A percentile compares a stretch with the other conserved stretches of the same genome.
These are phyloP conservation scores for Agapornis roseicollis DNA, from an alignment of 2,113 vertebrate species.

Conservation along the genomic window DNA sequence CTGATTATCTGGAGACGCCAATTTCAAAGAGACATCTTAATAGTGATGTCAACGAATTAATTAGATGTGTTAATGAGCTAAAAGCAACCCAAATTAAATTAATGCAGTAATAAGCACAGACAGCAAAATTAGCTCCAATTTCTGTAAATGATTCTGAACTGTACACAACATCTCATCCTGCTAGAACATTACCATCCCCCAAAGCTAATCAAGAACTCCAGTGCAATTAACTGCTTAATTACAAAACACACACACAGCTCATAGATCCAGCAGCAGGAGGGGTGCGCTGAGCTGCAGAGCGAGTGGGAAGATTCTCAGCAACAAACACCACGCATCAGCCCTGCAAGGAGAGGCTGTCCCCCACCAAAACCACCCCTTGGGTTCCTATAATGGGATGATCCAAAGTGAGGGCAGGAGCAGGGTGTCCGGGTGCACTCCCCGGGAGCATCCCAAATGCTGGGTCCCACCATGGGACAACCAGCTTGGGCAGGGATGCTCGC, in stretches of 20 bases:
- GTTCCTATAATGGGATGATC: background rate
- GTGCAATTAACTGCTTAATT: constrained; percentile 99
- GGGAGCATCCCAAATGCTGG: accelerated
- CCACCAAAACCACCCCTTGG: background rate
- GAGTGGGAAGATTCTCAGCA: constrained; percentile 1
- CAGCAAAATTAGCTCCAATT: constrained; percentile 99
- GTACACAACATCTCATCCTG: constrained; percentile 98
- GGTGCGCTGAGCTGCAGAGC: background rate
- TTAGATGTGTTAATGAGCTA: constrained; percentile 99
- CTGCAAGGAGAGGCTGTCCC: background rate
- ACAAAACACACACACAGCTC: constrained; percentile 81
- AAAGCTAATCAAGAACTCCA: constrained; percentile 99
- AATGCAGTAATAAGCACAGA: constrained; percentile 99
- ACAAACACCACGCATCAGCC: background rate
- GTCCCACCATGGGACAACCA: accelerated
- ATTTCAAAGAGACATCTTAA: constrained; percentile 99
- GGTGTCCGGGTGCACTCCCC: background rate
- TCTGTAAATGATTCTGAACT: constrained; percentile 99
- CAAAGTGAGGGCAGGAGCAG: accelerated
- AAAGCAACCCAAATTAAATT: constrained; percentile 99
- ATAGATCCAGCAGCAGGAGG: constrained; percentile 68
- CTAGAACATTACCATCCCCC: constrained; percentile 97
- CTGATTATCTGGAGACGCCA: constrained; percentile 99
- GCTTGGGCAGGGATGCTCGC: accelerated
- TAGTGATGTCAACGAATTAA: constrained; percentile 99